These are phyloP conservation scores for Norana najaformis DNA, from an alignment of 2,888 invertebrate genomes.

Conservation along the genomic window DNA sequence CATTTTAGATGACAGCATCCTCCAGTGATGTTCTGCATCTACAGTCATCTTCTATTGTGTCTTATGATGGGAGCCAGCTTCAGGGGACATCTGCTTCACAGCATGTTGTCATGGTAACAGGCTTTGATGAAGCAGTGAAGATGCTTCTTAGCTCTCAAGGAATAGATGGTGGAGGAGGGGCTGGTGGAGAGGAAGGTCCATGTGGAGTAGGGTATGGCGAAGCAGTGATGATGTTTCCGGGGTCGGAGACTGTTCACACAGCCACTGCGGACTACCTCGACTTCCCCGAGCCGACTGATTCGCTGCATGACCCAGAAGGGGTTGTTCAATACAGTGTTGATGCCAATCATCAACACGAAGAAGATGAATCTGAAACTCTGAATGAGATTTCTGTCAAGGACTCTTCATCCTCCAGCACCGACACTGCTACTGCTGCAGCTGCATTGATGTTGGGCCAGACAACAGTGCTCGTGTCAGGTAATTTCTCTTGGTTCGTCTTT, in stretches of 20 bases:
- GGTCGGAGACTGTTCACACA: neutral
- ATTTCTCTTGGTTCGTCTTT: neutral
- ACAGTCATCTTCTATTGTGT: neutral
- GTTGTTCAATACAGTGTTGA: neutral
- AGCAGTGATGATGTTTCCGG: conserved; percentile 20
- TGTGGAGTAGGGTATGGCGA: neutral
- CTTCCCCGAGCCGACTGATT: conserved; percentile 1
- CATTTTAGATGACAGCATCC: neutral
- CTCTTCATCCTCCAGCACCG: neutral
- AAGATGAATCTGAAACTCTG: conserved; percentile 19
- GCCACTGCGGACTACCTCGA: neutral
- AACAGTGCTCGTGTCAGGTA: neutral
- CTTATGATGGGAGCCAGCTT: conserved; percentile 1
- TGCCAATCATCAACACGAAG: neutral
- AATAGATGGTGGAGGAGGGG: neutral
- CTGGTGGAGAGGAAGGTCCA: neutral
- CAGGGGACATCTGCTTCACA: neutral
- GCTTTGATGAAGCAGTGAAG: conserved; percentile 3
- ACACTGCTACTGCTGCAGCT: neutral
- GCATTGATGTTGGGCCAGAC: neutral
- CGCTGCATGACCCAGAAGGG: neutral
- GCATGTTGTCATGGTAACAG: conserved; percentile 22
- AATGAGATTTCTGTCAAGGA: neutral
- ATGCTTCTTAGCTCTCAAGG: conserved; percentile 1
- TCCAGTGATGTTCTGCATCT: neutral